Evolutionary conservation across 35 echinoderm and acorn worm species (phyloP).

Genomic region (Chiridota heheva): DNA sequence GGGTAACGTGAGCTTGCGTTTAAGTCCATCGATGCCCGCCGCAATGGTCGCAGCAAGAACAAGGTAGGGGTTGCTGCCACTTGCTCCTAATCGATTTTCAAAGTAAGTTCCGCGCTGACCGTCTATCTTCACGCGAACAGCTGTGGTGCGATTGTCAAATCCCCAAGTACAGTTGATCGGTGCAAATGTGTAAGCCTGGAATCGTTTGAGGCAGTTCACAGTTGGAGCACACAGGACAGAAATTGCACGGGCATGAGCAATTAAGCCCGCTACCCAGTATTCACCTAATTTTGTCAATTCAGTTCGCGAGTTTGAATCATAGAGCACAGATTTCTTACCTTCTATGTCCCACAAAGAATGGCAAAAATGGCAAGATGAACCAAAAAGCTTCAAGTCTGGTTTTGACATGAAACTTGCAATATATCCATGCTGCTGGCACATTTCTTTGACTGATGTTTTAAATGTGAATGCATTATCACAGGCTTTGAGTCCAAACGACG

Average conservation of each 20-base stretch:
- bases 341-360: constrained; percentile 64
- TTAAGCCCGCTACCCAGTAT: constrained; percentile 63
- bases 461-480: constrained; percentile 67
- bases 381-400: constrained; percentile 28
- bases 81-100: constrained; percentile 64
- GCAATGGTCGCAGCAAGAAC: constrained; percentile 56
- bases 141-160: constrained; percentile 54
- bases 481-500: constrained; percentile 55
- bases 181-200: constrained; percentile 21
- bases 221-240: constrained; percentile 42
- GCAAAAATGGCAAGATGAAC: constrained; percentile 49
- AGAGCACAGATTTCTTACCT: constrained; percentile 26
- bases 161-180: constrained; percentile 60
- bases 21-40: constrained; percentile 68
- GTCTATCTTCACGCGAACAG: constrained; percentile 40
- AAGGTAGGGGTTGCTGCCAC: constrained; percentile 55
- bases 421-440: constrained; percentile 44
- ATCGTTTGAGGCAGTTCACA: constrained; percentile 54
- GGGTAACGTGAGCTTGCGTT: constrained; percentile 33
- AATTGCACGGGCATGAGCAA: constrained; percentile 55
- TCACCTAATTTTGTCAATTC: constrained; percentile 45
- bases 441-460: constrained; percentile 70
- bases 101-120: constrained; percentile 50
- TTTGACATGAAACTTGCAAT: constrained; percentile 74
- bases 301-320: constrained; percentile 17